Evolutionary conservation across 1,140 invertebrate species (phyloP), one percentile per base, ranked within the genome.

Genomic region (Eriocheir sinensis): DNA sequence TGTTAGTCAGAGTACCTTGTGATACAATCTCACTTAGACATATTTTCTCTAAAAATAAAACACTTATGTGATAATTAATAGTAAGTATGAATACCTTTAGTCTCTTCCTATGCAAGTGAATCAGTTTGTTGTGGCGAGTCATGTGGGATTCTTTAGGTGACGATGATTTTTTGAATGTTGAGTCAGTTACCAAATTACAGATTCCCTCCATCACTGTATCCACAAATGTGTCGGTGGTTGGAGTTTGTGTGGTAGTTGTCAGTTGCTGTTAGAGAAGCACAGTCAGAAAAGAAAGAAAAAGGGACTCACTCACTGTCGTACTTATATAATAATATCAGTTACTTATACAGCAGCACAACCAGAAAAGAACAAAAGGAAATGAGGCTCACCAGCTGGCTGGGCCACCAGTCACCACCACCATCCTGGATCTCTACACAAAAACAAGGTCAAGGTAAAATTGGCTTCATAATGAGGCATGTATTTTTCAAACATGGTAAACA

Each of bases 401-500:
- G 60, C 21, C 60, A 17, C 21, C 8, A 21, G 1, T n/a, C 60
- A 72, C 48, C 60, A 72, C 60, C 60, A n/a, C n/a, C n/a, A n/a
- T n/a, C n/a, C n/a, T n/a, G n/a, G n/a, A n/a, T n/a, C n/a, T n/a
- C 15, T 48, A 48, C n/a, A n/a, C 60, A 4, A 21, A n/a, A 1
- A 72, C 60, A 72, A 72, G 60, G 60, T 72, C 60, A 72, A 72
- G 60, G 27, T n/a, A 72, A 72, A 72, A 8, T n/a, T 4, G 8
- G 60, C 9, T 72, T 72, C 32, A 90, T 90, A 38, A 41, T 90
- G 48, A n/a, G 48, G 88, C 32, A 60, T 90, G 53, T 90, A 90
- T 90, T 90, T 90, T 48, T 90, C 89, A 90, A 89, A 90, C 89
- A 90, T 17, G 32, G 60, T 90, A 90, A 90, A 34, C 21, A 90